Conservation (phyloP, 2,797 vertebrate genomes). For the Sparus aurata region DNA sequence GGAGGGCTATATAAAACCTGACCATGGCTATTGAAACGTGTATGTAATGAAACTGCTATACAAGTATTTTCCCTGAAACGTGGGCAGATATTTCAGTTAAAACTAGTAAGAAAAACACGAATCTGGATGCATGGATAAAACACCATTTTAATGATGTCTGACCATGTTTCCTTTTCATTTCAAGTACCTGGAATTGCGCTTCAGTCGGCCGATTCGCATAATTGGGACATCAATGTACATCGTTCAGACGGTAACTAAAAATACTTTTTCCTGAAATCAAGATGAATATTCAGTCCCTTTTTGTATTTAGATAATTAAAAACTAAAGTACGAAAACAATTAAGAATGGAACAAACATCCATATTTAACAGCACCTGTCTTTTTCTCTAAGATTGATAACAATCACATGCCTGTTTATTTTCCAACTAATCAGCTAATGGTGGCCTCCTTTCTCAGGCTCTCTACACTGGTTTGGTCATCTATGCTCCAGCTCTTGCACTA, state of each 20-base stretch:
- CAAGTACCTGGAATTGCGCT: conserved; percentile 88
- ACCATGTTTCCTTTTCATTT: conserved; percentile 40
- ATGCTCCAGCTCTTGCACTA: conserved; percentile 87
- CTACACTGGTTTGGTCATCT: conserved; percentile 89
- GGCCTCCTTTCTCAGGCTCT: conserved; percentile 75
- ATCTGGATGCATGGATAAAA: background rate
- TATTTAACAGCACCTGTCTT: conserved; percentile 41
- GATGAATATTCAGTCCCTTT: conserved; percentile 3
- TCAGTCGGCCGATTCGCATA: conserved; percentile 80
- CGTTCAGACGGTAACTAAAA: conserved; percentile 82
- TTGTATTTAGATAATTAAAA: conserved; percentile 13
- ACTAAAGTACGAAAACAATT: background rate
- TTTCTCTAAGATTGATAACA: conserved; percentile 54
- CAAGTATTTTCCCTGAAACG: background rate
- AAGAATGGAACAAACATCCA: conserved; percentile 4
- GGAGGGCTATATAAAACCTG: background rate
- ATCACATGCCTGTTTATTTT: conserved; percentile 48
- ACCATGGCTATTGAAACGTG: background rate
- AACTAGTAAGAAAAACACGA: background rate
- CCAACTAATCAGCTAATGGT: conserved; percentile 81
- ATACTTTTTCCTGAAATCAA: conserved; percentile 3
- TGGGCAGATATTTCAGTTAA: background rate
- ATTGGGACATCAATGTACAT: conserved; percentile 89
- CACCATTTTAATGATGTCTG: conserved; percentile 1
- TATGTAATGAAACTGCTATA: background rate